Conservation (phyloP, 2,888 invertebrate genomes). For the Drosophila macrospina region DNA sequence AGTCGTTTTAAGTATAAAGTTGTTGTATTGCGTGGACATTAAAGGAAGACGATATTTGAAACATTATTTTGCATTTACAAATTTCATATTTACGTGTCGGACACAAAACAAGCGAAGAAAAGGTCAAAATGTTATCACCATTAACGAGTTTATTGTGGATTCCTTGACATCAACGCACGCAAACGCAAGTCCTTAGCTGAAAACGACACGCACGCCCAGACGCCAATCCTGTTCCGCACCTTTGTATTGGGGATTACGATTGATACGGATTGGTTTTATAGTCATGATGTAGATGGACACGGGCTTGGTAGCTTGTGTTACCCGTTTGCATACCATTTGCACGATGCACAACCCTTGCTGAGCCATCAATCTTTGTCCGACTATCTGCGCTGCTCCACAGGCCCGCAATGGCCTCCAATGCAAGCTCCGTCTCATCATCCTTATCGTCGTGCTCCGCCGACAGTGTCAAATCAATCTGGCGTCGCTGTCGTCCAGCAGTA, state of each 20-base stretch:
- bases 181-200: constrained; percentile 53
- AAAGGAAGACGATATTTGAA: constrained; percentile 21
- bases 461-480: constrained; percentile 84
- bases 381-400: constrained; percentile 84
- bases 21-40: constrained; percentile 43
- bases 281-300: constrained; percentile 83
- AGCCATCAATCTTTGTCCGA: constrained; percentile 83
- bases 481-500: constrained; percentile 48
- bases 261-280: constrained; percentile 75
- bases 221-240: constrained; percentile 79
- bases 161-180: constrained; percentile 38
- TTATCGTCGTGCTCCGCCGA: constrained; percentile 84
- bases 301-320: constrained; percentile 83
- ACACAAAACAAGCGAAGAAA: constrained; percentile 2
- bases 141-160: background rate
- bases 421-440: constrained; percentile 83
- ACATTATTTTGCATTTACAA: constrained; percentile 42
- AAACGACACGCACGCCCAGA: constrained; percentile 73
- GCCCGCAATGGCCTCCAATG: constrained; percentile 83
- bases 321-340: constrained; percentile 77
- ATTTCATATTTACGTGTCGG: constrained; percentile 25
- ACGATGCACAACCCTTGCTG: constrained; percentile 83
- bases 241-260: constrained; percentile 52
- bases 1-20: constrained; percentile 60
- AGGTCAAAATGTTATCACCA: constrained; percentile 62